Percentiles rank a stretch among this genome's conserved stretches.
These are phyloP conservation scores for Pegoplata infirma DNA, from an alignment of 2,888 invertebrate genomes.

Conservation along the genomic window DNA sequence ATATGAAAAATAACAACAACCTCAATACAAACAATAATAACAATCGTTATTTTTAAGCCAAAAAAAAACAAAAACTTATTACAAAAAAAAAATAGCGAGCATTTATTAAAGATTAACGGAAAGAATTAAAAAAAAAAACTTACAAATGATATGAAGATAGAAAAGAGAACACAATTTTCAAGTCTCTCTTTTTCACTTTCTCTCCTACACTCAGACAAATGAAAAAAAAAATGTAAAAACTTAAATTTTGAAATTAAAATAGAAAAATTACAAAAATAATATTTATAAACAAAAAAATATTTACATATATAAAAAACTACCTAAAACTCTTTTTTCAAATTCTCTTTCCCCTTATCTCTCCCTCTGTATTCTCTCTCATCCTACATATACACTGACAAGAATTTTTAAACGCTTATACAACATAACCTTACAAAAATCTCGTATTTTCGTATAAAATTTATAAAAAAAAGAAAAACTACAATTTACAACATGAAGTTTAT, in stretches of 20 bases:
- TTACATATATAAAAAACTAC: constrained; percentile 34
- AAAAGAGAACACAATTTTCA: background rate
- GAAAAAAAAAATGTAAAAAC: constrained; percentile 28
- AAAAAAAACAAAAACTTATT: constrained; percentile 4
- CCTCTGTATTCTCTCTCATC: background rate
- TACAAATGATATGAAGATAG: too few species aligned
- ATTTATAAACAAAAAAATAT: constrained; percentile 16
- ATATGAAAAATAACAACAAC: constrained; percentile 60
- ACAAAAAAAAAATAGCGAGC: constrained; percentile 22
- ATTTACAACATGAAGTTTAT: too few species aligned
- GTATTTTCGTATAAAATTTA: background rate
- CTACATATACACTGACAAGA: constrained; percentile 12
- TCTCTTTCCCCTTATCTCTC: background rate
- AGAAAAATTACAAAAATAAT: constrained; percentile 7
- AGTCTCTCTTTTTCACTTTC: background rate
- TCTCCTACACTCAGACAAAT: constrained; percentile 1
- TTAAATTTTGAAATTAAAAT: constrained; percentile 20
- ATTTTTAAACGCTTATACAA: constrained; percentile 22
- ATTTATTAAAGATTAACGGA: constrained; percentile 43
- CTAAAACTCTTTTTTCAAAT: background rate
- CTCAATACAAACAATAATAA: constrained; percentile 57
- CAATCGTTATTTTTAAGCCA: constrained; percentile 60
- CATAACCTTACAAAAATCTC: background rate
- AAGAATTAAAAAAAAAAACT: background rate
- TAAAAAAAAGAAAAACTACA: constrained; percentile 5